A percentile compares a stretch with the other conserved stretches of the same genome.
phyloP scores from a whole-genome alignment of 2,888 invertebrate genomes.

The Ypsolopha scabrella region DNA sequence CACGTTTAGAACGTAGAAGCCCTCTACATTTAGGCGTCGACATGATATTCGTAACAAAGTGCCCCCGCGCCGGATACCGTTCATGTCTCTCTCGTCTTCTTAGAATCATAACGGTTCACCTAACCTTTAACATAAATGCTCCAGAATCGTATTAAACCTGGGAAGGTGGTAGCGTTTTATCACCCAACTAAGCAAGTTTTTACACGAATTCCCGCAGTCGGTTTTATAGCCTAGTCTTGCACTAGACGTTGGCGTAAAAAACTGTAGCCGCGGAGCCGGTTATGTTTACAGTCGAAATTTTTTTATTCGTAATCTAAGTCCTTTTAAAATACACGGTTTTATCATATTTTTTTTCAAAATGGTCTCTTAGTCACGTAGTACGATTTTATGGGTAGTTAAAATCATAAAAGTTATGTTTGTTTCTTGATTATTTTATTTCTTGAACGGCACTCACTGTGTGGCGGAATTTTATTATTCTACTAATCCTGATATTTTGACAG shows the following conservation, averaged over 20 bases:
- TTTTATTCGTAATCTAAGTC: conserved; percentile 1
- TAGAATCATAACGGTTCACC: conserved; percentile 49
- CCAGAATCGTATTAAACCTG: conserved; percentile 39
- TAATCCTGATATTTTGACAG: too few species aligned
- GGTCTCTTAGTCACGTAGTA: too few species aligned
- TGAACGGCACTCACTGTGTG: too few species aligned
- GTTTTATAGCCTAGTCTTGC: not conserved
- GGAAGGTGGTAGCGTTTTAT: not conserved
- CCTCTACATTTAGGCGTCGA: too few species aligned
- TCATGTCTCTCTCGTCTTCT: conserved; percentile 41
- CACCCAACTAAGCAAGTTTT: not conserved
- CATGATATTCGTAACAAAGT: conserved; percentile 49
- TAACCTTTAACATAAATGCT: conserved; percentile 37
- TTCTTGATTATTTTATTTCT: too few species aligned
- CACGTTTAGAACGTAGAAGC: too few species aligned
- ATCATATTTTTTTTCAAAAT: too few species aligned
- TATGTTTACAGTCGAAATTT: not conserved
- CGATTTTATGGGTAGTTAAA: too few species aligned
- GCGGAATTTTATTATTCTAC: too few species aligned
- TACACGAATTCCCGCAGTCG: not conserved
- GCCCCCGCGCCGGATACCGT: conserved; percentile 37
- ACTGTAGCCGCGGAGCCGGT: not conserved
- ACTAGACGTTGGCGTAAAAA: not conserved
- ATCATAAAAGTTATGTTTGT: too few species aligned
- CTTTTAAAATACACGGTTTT: conserved; percentile 4